phyloP scores from a whole-genome alignment of 2,797 vertebrate genomes.

The Gephyroberyx darwinii region DNA sequence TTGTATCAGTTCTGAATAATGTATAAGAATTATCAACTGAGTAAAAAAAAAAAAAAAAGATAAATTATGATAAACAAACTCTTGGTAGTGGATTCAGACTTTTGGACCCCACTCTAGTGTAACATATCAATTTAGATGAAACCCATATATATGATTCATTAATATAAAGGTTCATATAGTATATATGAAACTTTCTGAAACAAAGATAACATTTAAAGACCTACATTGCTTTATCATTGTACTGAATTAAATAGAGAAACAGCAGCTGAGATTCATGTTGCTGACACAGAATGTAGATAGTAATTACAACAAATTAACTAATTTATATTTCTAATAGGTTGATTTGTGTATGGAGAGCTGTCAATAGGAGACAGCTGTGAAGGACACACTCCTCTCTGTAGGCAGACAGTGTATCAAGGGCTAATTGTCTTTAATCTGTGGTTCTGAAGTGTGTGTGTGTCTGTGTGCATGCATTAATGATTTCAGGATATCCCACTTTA shows the following conservation, averaged over 20 bases:
- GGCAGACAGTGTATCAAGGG: background rate
- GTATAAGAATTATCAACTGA: too few species aligned
- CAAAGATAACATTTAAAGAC: too few species aligned
- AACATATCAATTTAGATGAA: background rate
- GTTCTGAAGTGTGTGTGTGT: slow-evolving; percentile 2
- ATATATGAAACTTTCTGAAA: too few species aligned
- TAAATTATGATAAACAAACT: too few species aligned
- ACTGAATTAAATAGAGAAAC: background rate
- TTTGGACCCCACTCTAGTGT: too few species aligned
- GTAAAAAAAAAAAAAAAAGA: too few species aligned
- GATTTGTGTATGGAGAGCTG: background rate
- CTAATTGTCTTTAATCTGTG: background rate
- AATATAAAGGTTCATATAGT: too few species aligned
- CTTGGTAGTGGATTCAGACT: too few species aligned
- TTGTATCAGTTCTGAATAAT: too few species aligned
- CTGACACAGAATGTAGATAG: background rate
- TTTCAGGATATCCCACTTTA: slow-evolving; percentile 27
- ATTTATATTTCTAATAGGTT: background rate
- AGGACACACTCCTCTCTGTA: background rate
- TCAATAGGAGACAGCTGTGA: background rate
- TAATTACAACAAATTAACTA: background rate
- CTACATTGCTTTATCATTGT: background rate
- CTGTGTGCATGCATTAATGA: background rate
- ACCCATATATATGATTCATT: background rate
- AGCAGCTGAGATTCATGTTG: background rate